Conservation (phyloP, 53 echinoderm and acorn worm genomes). For the Mesocentrotus franciscanus region DNA sequence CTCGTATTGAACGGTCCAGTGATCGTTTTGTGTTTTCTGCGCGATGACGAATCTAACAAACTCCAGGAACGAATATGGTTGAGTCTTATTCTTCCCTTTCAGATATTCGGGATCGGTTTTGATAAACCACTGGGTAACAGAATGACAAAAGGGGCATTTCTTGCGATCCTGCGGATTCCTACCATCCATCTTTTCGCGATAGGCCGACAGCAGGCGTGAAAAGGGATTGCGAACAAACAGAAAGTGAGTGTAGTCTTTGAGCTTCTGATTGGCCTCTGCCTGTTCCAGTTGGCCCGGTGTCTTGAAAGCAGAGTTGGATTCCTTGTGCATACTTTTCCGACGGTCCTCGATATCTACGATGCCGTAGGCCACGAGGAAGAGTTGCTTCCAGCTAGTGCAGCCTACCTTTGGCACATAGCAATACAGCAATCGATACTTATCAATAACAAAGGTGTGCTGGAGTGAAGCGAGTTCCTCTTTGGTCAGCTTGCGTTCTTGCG, state of each 20-base stretch:
- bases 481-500: background rate
- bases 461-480: background rate
- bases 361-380: constrained; percentile 45
- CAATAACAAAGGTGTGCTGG: background rate
- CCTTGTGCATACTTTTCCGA: background rate
- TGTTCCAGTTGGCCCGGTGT: background rate
- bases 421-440: background rate
- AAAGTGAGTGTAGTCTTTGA: constrained; percentile 18
- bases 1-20: constrained; percentile 55
- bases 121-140: background rate
- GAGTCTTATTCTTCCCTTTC: background rate
- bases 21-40: background rate
- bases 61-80: constrained; percentile 10
- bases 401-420: constrained; percentile 59
- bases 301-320: background rate
- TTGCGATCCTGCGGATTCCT: background rate
- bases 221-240: constrained; percentile 57
- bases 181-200: constrained; percentile 44
- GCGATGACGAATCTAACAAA: constrained; percentile 30
- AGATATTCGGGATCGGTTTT: constrained; percentile 10
- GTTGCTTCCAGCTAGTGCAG: constrained; percentile 56
- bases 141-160: background rate
- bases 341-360: background rate
- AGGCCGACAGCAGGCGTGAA: constrained; percentile 50
- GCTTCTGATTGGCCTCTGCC: background rate